These are phyloP conservation scores for Pelecanus crispus DNA, from an alignment of 2,113 vertebrate species.

Conservation along the genomic window DNA sequence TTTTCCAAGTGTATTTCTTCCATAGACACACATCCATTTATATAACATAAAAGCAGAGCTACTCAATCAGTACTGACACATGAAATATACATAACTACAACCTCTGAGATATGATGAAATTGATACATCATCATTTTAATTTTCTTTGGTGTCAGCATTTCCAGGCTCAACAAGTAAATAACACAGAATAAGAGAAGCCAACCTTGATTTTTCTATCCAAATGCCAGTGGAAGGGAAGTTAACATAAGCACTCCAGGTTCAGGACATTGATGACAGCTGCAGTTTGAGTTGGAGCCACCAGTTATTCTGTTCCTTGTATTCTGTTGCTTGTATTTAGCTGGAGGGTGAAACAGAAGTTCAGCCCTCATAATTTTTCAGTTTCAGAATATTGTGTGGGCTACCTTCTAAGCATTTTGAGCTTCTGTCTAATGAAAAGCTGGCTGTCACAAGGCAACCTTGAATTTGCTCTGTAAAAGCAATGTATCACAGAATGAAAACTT, in stretches of 20 bases:
- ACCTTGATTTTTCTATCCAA: not conserved
- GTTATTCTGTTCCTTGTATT: not conserved
- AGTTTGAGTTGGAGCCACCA: not conserved
- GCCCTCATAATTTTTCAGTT: not conserved
- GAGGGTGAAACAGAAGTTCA: not conserved
- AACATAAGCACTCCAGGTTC: rapidly evolving
- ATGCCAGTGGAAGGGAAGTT: rapidly evolving
- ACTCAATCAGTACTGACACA: not conserved
- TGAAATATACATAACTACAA: not conserved
- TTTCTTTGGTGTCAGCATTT: not conserved
- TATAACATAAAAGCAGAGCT: not conserved
- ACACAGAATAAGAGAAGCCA: not conserved
- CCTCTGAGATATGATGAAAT: not conserved
- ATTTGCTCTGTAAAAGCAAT: rapidly evolving
- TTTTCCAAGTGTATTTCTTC: not conserved
- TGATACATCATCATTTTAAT: not conserved
- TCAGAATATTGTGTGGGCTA: not conserved
- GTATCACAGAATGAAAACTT: not conserved
- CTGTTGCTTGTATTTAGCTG: not conserved
- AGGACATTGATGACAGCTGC: rapidly evolving
- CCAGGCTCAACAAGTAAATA: not conserved
- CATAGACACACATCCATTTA: not conserved
- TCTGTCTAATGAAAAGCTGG: not conserved
- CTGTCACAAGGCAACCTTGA: rapidly evolving
- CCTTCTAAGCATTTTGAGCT: not conserved